phyloP scores from a whole-genome alignment of 2,888 invertebrate genomes.

The Drosophila koepferae region DNA sequence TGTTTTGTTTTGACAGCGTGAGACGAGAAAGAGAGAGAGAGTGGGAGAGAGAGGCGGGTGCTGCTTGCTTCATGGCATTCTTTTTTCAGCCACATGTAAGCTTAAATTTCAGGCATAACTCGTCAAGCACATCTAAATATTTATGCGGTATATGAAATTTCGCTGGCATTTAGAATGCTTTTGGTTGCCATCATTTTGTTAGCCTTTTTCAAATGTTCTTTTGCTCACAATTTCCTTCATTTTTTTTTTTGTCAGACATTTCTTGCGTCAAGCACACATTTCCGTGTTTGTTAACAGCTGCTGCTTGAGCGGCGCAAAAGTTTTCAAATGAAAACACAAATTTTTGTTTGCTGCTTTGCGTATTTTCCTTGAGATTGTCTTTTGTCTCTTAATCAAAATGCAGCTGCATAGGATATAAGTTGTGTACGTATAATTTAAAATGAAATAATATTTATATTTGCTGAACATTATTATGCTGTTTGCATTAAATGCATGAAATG shows the following conservation, averaged over 20 bases:
- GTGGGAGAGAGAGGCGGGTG: not conserved
- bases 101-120: slow-evolving; percentile 54
- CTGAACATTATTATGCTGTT: not conserved
- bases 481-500: not conserved
- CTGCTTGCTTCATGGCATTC: slow-evolving; percentile 27
- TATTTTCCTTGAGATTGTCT: slow-evolving; percentile 6
- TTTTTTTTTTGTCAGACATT: slow-evolving; percentile 27
- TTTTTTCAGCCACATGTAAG: slow-evolving; percentile 32
- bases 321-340: slow-evolving; percentile 58
- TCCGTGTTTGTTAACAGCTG: slow-evolving; percentile 46
- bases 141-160: slow-evolving; percentile 42
- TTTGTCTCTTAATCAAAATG: slow-evolving; percentile 11
- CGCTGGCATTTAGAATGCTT: slow-evolving; percentile 26
- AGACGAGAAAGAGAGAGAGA: not conserved
- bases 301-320: slow-evolving; percentile 41
- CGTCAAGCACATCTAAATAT: slow-evolving; percentile 25
- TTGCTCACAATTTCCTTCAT: slow-evolving; percentile 13
- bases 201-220: slow-evolving; percentile 6
- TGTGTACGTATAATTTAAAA: not conserved
- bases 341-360: slow-evolving; percentile 37
- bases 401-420: slow-evolving; percentile 27
- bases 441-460: not conserved
- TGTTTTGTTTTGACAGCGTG: slow-evolving; percentile 63
- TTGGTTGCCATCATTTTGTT: slow-evolving; percentile 2
- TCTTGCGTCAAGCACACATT: slow-evolving; percentile 52